Percentiles rank a stretch among this genome's conserved stretches.
These are phyloP conservation scores for Helicoverpa armigera DNA, from an alignment of 1,140 invertebrate genomes.

Conservation along the genomic window DNA sequence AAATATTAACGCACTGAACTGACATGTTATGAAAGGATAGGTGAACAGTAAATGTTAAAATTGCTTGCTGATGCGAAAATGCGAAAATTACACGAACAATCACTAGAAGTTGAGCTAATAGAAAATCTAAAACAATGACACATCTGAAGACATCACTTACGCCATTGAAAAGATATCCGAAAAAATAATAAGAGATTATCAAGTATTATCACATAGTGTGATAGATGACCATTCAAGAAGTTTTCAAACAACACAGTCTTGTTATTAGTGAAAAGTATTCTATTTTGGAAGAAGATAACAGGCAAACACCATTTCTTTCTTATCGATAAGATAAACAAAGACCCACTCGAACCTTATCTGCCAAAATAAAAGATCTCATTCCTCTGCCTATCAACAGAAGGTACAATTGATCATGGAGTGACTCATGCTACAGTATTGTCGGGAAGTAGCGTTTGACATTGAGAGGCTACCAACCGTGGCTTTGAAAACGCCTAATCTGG, in stretches of 20 bases:
- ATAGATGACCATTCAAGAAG: too few species aligned
- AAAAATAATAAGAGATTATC: too few species aligned
- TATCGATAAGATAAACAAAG: slow-evolving; percentile 2
- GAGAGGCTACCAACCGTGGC: slow-evolving; percentile 18
- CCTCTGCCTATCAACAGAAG: slow-evolving; percentile 4
- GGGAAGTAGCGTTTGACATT: slow-evolving; percentile 28
- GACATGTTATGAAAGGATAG: not conserved
- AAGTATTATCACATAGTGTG: too few species aligned
- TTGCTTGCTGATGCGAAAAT: not conserved
- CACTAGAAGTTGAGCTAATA: too few species aligned
- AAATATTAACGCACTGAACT: slow-evolving; percentile 42
- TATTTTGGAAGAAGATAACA: slow-evolving; percentile 11
- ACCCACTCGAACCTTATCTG: slow-evolving; percentile 1
- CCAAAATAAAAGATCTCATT: slow-evolving; percentile 33
- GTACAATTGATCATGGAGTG: slow-evolving; percentile 13
- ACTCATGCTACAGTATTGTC: slow-evolving; percentile 24
- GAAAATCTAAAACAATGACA: too few species aligned
- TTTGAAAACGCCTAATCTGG: slow-evolving; percentile 36
- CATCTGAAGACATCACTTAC: too few species aligned
- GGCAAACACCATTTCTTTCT: slow-evolving; percentile 17
- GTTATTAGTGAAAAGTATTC: not conserved
- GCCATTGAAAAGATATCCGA: too few species aligned
- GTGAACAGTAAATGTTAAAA: not conserved
- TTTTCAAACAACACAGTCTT: not conserved
- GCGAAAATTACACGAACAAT: not conserved